Conservation (phyloP, 2,888 invertebrate species). For the Leptopilina syphax region DNA sequence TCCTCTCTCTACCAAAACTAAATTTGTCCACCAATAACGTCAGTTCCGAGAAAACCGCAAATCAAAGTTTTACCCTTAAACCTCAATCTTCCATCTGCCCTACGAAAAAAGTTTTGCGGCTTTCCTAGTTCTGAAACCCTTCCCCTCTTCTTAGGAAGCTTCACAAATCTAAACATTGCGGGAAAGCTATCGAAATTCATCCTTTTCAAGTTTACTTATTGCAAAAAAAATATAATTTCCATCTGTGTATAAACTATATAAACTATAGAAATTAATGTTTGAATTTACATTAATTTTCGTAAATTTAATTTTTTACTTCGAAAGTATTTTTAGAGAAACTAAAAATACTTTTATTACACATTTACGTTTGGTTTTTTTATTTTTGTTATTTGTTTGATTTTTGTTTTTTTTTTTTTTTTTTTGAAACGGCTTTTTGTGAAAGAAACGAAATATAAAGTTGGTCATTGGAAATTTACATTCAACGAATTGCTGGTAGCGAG, state of each 20-base stretch:
- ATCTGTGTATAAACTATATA: no score
- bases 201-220: no score
- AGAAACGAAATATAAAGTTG: conserved; percentile 3
- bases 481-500: conserved; percentile 42
- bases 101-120: not conserved
- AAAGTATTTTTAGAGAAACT: conserved; percentile 20
- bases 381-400: not conserved
- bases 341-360: conserved; percentile 32
- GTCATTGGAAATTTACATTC: conserved; percentile 27
- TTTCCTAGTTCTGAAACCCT: not conserved
- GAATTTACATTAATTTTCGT: not conserved
- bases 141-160: no score
- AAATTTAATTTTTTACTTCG: no score
- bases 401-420: not conserved
- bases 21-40: conserved; percentile 14
- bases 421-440: not conserved
- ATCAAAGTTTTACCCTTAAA: conserved; percentile 43
- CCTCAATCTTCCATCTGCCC: conserved; percentile 16
- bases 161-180: not conserved
- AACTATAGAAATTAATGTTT: no score
- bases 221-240: no score
- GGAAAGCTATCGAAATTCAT: not conserved
- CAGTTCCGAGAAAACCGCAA: conserved; percentile 41
- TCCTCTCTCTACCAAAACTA: conserved; percentile 4
- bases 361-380: not conserved